A percentile compares a stretch with the other conserved stretches of the same genome.
phyloP scores from a whole-genome alignment of 1,140 invertebrate species.

The Hyposmocoma kahamanoa region DNA sequence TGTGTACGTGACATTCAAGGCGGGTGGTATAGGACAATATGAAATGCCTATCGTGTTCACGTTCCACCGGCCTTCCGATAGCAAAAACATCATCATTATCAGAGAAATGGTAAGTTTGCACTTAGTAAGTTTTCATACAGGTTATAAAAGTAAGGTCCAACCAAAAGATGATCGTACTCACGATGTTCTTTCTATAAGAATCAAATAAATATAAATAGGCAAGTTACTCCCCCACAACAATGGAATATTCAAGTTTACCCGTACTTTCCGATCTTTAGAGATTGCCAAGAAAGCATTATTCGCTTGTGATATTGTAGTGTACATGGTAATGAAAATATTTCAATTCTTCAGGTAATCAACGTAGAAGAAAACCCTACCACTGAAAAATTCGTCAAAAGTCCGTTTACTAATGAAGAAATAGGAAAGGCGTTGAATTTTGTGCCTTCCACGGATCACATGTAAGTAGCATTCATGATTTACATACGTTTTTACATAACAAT shows the following conservation, averaged over 20 bases:
- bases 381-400: slow-evolving; percentile 22
- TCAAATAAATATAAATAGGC: no score
- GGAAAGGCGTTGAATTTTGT: slow-evolving; percentile 17
- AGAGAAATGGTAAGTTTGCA: slow-evolving; percentile 43
- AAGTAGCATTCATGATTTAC: slow-evolving; percentile 15
- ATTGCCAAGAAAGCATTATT: no score
- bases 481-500: no score
- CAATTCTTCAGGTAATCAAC: slow-evolving; percentile 35
- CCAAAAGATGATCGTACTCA: background rate
- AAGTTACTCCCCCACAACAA: no score
- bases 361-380: slow-evolving; percentile 25
- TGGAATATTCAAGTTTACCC: no score
- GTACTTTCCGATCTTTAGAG: no score
- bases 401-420: slow-evolving; percentile 30
- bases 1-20: slow-evolving; percentile 27
- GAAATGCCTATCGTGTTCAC: slow-evolving; percentile 55
- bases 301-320: no score
- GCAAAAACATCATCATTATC: slow-evolving; percentile 35
- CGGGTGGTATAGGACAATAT: slow-evolving; percentile 40
- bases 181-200: no score
- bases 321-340: no score
- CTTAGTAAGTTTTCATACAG: background rate
- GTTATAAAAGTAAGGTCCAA: background rate
- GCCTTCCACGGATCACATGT: slow-evolving; percentile 22
- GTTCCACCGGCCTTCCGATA: slow-evolving; percentile 25